Conservation (phyloP, 2,888 invertebrate species). For the Merodon equestris region DNA sequence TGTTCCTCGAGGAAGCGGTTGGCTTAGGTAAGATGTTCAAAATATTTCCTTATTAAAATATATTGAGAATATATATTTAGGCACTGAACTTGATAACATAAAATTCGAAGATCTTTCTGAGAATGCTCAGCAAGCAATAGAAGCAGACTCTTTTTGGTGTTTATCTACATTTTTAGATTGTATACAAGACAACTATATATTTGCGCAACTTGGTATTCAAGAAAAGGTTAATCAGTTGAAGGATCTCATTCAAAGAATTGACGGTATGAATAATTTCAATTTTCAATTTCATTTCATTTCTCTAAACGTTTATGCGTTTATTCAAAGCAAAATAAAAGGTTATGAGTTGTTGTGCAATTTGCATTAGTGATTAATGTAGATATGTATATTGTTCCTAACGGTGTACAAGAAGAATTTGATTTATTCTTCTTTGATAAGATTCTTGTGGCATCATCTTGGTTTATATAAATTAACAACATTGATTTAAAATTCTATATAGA, state of each 20-base stretch:
- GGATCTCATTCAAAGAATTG: conserved; percentile 96
- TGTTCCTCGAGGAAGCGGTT: conserved; percentile 93
- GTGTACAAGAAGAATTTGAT: too few species aligned
- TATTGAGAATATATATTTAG: conserved; percentile 71
- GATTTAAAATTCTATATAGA: too few species aligned
- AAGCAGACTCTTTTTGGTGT: conserved; percentile 99
- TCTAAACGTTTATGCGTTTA: too few species aligned
- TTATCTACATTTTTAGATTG: conserved; percentile 98
- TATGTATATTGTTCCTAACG: too few species aligned
- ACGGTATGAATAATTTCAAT: conserved; percentile 85
- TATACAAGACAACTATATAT: conserved; percentile 99
- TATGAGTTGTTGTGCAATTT: too few species aligned
- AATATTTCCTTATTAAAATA: neutral
- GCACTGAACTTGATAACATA: conserved; percentile 92
- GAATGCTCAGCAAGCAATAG: conserved; percentile 90
- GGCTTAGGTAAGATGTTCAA: conserved; percentile 70
- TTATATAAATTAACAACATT: too few species aligned
- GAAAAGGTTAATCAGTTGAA: conserved; percentile 97
- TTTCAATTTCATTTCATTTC: too few species aligned
- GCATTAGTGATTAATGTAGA: too few species aligned
- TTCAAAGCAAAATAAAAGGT: too few species aligned
- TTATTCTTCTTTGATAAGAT: too few species aligned
- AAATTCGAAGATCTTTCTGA: conserved; percentile 88
- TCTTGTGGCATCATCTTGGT: too few species aligned
- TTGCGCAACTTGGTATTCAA: conserved; percentile 99